A percentile compares a stretch with the other conserved stretches of the same genome.
These are phyloP conservation scores for Spongilla lacustris DNA, from an alignment of 37 sponge, comb jelly and placozoan species.

Conservation along the genomic window DNA sequence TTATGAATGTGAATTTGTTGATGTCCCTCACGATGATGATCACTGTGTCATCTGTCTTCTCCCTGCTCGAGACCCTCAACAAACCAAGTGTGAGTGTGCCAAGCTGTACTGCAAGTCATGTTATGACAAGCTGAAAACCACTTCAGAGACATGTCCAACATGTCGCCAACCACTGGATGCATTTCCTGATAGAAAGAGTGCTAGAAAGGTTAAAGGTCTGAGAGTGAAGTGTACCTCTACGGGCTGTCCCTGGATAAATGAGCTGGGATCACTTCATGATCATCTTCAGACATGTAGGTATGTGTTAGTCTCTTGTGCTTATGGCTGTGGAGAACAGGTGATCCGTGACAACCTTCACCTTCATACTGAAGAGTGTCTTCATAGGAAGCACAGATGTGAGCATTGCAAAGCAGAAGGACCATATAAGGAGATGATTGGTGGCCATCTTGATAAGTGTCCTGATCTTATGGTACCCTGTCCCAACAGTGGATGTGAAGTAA, in stretches of 20 bases:
- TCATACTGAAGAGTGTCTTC: conserved; percentile 15
- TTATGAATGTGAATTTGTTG: conserved; percentile 26
- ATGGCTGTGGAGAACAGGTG: conserved; percentile 2
- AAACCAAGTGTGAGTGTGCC: conserved; percentile 20
- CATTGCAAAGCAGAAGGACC: conserved; percentile 23
- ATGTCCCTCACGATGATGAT: conserved; percentile 20
- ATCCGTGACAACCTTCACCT: conserved; percentile 3
- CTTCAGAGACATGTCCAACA: conserved; percentile 8
- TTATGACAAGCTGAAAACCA: not conserved
- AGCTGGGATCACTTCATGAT: conserved; percentile 12
- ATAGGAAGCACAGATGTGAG: conserved; percentile 14
- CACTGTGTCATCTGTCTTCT: conserved; percentile 16
- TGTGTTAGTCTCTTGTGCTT: conserved; percentile 11
- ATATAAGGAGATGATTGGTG: conserved; percentile 14
- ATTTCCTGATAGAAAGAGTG: too few relatives aligned
- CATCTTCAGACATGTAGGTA: conserved; percentile 14
- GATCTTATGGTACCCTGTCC: conserved; percentile 20
- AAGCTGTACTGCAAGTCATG: conserved; percentile 34
- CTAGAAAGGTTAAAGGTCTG: not conserved
- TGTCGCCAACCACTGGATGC: conserved; percentile 3
- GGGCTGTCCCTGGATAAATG: conserved; percentile 41
- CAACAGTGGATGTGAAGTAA: not conserved
- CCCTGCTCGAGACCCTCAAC: conserved; percentile 16
- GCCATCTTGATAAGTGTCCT: conserved; percentile 29
- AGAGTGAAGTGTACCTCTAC: conserved; percentile 2